Evolutionary conservation across 2,888 invertebrate species (phyloP).

Genomic region (Clusia tigrina): DNA sequence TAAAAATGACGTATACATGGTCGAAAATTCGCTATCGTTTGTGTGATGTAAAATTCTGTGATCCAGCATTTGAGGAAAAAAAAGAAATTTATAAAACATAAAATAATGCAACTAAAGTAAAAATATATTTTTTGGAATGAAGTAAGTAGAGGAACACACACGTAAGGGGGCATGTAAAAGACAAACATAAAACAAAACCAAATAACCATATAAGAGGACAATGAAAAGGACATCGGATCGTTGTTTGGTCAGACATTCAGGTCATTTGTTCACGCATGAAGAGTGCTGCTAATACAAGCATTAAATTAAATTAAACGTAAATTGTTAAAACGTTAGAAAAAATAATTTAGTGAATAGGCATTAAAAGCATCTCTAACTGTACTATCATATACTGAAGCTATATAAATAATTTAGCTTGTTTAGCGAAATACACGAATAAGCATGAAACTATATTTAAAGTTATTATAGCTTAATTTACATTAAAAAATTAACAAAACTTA

Average conservation of each 20-base stretch:
- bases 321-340: no score
- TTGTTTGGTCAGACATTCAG: no score
- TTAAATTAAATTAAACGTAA: no score
- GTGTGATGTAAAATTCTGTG: constrained; percentile 65
- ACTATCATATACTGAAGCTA: background rate
- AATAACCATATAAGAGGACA: background rate
- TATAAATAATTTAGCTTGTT: background rate
- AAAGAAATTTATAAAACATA: constrained; percentile 36
- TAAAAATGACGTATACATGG: constrained; percentile 27
- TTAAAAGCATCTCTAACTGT: no score
- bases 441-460: constrained; percentile 17
- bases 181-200: no score
- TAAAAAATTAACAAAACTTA: constrained; percentile 30
- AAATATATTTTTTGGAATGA: constrained; percentile 15
- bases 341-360: no score
- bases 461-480: constrained; percentile 39
- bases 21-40: constrained; percentile 50
- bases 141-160: constrained; percentile 17
- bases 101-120: constrained; percentile 25
- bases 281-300: no score
- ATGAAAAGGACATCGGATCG: background rate
- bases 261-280: no score
- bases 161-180: no score
- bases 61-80: constrained; percentile 54
- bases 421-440: background rate